These are phyloP conservation scores for Heliconius congener DNA, from an alignment of 1,140 invertebrate species.

Conservation along the genomic window DNA sequence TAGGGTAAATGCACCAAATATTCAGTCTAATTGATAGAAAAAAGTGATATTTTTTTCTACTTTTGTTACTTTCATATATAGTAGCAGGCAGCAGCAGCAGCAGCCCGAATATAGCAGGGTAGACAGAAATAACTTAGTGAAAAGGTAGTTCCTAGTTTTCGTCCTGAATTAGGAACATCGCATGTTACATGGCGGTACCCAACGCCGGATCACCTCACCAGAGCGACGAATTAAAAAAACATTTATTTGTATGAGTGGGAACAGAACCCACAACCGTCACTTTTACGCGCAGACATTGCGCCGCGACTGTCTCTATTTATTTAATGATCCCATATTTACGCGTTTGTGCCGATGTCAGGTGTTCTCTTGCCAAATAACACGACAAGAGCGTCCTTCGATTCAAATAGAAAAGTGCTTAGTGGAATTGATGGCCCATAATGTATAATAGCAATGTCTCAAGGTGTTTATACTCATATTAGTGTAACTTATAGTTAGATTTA, in stretches of 20 bases:
- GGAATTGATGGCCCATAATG: not conserved
- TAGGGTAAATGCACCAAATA: too few relatives aligned
- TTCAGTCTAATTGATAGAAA: too few relatives aligned
- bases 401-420: conserved; percentile 3
- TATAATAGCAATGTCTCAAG: not conserved
- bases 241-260: not conserved
- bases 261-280: not conserved
- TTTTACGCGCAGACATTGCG: not conserved
- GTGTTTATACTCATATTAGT: too few relatives aligned
- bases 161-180: not conserved
- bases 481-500: too few relatives aligned
- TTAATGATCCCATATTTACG: not conserved
- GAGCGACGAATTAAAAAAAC: too few relatives aligned
- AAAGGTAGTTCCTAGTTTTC: not conserved
- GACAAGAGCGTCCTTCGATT: not conserved
- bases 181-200: not conserved
- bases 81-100: too few relatives aligned
- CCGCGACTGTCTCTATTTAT: not conserved
- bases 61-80: too few relatives aligned
- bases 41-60: too few relatives aligned
- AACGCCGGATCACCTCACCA: not conserved
- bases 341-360: not conserved
- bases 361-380: not conserved
- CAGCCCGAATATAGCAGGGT: too few relatives aligned
- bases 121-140: too few relatives aligned